These are phyloP conservation scores for Malacoraja senta DNA, from an alignment of 2,797 vertebrate genomes.

Conservation along the genomic window DNA sequence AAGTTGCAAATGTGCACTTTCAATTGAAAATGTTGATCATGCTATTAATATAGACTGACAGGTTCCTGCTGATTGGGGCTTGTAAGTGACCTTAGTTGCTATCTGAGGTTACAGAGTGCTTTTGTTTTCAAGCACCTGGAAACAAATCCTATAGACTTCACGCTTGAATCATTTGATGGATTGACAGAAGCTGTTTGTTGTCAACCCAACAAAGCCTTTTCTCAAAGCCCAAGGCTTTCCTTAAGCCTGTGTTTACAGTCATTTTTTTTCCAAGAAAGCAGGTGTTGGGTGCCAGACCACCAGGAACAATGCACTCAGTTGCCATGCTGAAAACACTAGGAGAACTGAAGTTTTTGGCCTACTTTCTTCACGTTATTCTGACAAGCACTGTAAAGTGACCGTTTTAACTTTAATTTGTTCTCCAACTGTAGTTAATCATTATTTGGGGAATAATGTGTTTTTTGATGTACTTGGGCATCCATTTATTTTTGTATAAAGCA, in stretches of 20 bases:
- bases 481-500: background rate
- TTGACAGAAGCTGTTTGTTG: slow-evolving; percentile 35
- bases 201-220: slow-evolving; percentile 19
- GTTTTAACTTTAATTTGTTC: background rate
- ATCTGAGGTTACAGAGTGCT: slow-evolving; percentile 32
- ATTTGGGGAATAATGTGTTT: background rate
- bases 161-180: slow-evolving; percentile 29
- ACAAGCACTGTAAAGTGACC: background rate
- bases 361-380: background rate
- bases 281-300: slow-evolving; percentile 36
- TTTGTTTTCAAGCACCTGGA: slow-evolving; percentile 31
- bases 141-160: slow-evolving; percentile 38
- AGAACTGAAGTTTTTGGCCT: too few relatives aligned
- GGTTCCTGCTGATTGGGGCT: slow-evolving; percentile 25
- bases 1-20: slow-evolving; percentile 22
- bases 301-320: slow-evolving; percentile 9
- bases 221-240: background rate
- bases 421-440: background rate
- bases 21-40: slow-evolving; percentile 26
- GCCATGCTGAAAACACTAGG: slow-evolving; percentile 18
- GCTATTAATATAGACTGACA: slow-evolving; percentile 25
- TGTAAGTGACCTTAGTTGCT: slow-evolving; percentile 34
- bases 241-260: slow-evolving; percentile 36
- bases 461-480: background rate
- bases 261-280: slow-evolving; percentile 35